Percentiles rank a stretch among this genome's conserved stretches.
Evolutionary conservation across 2,888 invertebrate species (phyloP).

Genomic region (Silvanus unidentatus): DNA sequence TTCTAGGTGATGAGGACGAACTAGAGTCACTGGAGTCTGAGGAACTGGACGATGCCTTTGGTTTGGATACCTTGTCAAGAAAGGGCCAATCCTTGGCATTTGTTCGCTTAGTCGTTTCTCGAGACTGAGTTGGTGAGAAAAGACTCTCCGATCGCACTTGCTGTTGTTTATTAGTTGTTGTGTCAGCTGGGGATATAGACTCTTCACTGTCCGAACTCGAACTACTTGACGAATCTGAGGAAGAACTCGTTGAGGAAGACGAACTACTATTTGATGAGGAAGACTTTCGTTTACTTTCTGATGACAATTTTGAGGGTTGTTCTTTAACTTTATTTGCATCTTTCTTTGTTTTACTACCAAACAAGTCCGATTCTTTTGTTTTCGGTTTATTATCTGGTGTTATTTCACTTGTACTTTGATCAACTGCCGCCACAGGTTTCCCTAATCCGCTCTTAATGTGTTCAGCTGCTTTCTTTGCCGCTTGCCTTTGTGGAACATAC

Average conservation of each 20-base stretch:
- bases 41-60: conserved; percentile 58
- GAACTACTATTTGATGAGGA: conserved; percentile 52
- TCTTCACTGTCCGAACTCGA: conserved; percentile 57
- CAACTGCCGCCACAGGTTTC: conserved; percentile 34
- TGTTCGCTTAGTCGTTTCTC: conserved; percentile 41
- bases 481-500: conserved; percentile 84
- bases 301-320: conserved; percentile 35
- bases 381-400: conserved; percentile 28
- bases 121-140: conserved; percentile 31
- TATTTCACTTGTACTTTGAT: conserved; percentile 19
- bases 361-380: conserved; percentile 35
- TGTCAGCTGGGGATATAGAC: conserved; percentile 15
- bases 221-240: conserved; percentile 48
- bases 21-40: conserved; percentile 53
- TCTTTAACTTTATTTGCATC: conserved; percentile 25
- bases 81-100: conserved; percentile 65
- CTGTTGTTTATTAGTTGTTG: not conserved
- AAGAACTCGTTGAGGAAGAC: conserved; percentile 48
- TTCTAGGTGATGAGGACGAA: conserved; percentile 29
- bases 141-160: conserved; percentile 42
- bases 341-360: conserved; percentile 38
- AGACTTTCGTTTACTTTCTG: conserved; percentile 48
- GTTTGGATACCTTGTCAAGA: conserved; percentile 72
- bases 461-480: conserved; percentile 86
- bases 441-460: conserved; percentile 78